phyloP scores from a whole-genome alignment of 2,113 vertebrate genomes.

The Gobiocypris rarus region DNA sequence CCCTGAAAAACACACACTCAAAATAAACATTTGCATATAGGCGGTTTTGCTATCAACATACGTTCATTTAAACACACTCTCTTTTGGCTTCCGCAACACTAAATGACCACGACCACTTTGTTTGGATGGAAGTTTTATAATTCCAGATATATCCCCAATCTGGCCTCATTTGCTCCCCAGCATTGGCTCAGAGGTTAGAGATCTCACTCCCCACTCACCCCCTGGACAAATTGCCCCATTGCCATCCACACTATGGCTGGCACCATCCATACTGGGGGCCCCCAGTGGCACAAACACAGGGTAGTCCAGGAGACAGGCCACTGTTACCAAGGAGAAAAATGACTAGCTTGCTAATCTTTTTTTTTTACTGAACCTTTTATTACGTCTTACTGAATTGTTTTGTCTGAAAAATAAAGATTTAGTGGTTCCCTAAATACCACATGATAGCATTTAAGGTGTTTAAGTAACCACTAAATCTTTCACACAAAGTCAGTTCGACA shows the following conservation, averaged over 20 bases:
- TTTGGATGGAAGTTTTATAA: conserved; percentile 28
- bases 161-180: conserved; percentile 21
- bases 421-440: not conserved
- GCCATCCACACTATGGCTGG: not conserved
- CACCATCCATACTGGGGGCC: not conserved
- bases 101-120: not conserved
- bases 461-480: not conserved
- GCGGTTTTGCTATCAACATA: conserved; percentile 20
- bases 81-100: conserved; percentile 1
- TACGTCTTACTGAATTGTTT: not conserved
- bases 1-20: conserved; percentile 51
- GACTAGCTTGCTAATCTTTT: conserved; percentile 4
- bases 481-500: not conserved
- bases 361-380: not conserved
- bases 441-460: not conserved
- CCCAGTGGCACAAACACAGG: conserved; percentile 3
- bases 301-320: conserved; percentile 26
- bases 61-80: not conserved
- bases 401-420: not conserved
- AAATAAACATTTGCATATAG: conserved; percentile 51
- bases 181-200: not conserved
- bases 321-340: not conserved
- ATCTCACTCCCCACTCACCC: not conserved
- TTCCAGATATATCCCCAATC: conserved; percentile 9
- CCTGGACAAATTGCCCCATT: conserved; percentile 29